These are phyloP conservation scores for Parauchenoglanis ngamensis DNA, from an alignment of 2,797 vertebrate species.

Conservation along the genomic window DNA sequence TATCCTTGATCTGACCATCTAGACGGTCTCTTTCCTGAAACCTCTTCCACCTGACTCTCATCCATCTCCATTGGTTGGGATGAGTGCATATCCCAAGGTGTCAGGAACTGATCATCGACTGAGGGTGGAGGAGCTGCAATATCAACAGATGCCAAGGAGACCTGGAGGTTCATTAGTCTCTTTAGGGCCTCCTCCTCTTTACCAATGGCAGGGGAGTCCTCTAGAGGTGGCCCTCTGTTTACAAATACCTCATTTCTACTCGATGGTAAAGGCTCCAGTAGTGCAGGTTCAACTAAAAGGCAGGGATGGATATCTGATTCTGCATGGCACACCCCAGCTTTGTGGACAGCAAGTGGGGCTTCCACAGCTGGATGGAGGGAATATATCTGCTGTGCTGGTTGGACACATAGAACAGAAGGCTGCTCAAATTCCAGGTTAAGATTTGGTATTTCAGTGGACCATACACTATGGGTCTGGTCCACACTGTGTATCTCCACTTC, in stretches of 20 bases:
- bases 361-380: slow-evolving; percentile 26
- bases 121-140: slow-evolving; percentile 34
- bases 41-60: slow-evolving; percentile 56
- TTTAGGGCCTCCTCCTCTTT: slow-evolving; percentile 50
- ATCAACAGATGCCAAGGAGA: slow-evolving; percentile 32
- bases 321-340: slow-evolving; percentile 16
- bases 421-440: slow-evolving; percentile 57
- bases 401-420: slow-evolving; percentile 55
- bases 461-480: slow-evolving; percentile 38
- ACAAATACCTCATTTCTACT: slow-evolving; percentile 43
- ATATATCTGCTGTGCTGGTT: slow-evolving; percentile 38
- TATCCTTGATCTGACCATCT: slow-evolving; percentile 91
- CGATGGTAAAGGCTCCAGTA: slow-evolving; percentile 16
- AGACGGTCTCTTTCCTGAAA: slow-evolving; percentile 73
- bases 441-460: slow-evolving; percentile 61
- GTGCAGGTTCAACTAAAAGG: slow-evolving; percentile 52
- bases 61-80: slow-evolving; percentile 59
- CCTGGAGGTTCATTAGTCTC: slow-evolving; percentile 25
- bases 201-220: slow-evolving; percentile 47
- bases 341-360: slow-evolving; percentile 25
- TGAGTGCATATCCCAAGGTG: background rate
- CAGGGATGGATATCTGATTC: slow-evolving; percentile 14
- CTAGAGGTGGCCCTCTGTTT: background rate
- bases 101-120: slow-evolving; percentile 20
- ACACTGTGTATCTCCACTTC: slow-evolving; percentile 53